Conservation (phyloP, 2,113 vertebrate genomes). For the Scortum barcoo region DNA sequence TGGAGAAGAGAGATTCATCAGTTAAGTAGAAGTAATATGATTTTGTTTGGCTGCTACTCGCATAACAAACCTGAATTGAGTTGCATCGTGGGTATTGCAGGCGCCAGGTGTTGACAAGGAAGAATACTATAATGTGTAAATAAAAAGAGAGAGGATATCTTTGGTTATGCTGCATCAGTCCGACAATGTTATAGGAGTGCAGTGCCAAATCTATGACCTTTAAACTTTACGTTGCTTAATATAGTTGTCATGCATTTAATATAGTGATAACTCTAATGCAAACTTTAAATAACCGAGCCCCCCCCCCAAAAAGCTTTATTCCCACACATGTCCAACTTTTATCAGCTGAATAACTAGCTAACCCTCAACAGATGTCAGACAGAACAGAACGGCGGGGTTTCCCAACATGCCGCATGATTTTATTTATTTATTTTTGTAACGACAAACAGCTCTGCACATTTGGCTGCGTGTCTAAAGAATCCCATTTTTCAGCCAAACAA, state of each 20-base stretch:
- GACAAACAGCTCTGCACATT: background rate
- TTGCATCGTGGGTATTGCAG: background rate
- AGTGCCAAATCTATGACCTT: background rate
- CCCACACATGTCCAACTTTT: constrained; percentile 18
- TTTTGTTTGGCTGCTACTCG: background rate
- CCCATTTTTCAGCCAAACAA: constrained; percentile 9
- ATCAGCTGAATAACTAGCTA: constrained; percentile 37
- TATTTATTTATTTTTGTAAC: background rate
- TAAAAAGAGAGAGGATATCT: background rate
- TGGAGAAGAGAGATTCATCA: background rate
- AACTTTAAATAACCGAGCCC: background rate
- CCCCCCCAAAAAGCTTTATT: background rate
- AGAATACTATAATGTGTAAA: background rate
- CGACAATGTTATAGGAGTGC: background rate
- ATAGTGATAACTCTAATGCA: background rate
- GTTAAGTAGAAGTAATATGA: no score
- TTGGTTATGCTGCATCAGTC: background rate
- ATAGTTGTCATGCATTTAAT: background rate
- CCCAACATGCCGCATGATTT: background rate
- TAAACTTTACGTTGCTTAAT: background rate
- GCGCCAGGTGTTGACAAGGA: background rate
- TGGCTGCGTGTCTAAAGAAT: constrained; percentile 9
- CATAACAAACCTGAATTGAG: background rate
- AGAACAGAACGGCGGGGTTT: background rate
- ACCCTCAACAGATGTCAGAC: constrained; percentile 52